These are phyloP conservation scores for Pelodiscus sinensis DNA, from an alignment of 2,113 vertebrate species.

Conservation along the genomic window DNA sequence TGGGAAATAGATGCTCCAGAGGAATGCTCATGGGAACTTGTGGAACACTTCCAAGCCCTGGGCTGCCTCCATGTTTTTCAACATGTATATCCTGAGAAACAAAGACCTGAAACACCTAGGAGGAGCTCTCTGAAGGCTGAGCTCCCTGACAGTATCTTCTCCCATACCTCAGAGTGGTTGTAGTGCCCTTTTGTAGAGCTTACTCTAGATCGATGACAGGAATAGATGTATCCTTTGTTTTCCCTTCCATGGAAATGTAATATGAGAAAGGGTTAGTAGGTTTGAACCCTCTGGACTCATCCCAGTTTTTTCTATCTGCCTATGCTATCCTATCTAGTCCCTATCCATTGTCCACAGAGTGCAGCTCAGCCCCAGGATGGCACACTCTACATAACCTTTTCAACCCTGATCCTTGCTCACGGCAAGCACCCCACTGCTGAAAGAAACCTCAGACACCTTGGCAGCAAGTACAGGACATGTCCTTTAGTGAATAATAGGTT, in stretches of 20 bases:
- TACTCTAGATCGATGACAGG: neutral
- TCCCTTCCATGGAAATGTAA: neutral
- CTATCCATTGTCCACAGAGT: neutral
- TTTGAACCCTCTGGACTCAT: neutral
- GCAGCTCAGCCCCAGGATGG: neutral
- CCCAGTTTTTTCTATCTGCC: fast-evolving
- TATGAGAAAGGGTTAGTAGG: neutral
- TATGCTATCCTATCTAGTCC: neutral
- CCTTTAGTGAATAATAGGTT: neutral
- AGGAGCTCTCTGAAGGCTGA: too few species aligned
- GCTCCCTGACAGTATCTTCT: neutral
- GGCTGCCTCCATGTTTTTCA: too few species aligned
- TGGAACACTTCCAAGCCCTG: too few species aligned
- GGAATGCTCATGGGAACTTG: too few species aligned
- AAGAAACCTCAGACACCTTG: neutral
- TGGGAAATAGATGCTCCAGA: too few species aligned
- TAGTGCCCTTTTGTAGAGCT: neutral
- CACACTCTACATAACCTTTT: neutral
- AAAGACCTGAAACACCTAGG: too few species aligned
- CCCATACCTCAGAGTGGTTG: fast-evolving
- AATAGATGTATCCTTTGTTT: neutral
- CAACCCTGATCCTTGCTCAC: neutral
- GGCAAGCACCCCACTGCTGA: neutral
- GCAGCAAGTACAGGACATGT: neutral
- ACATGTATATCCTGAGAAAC: too few species aligned